Evolutionary conservation across 2,797 vertebrate genomes (phyloP), one percentile per base, ranked within the genome.

Genomic region (Xerus rutilus): DNA sequence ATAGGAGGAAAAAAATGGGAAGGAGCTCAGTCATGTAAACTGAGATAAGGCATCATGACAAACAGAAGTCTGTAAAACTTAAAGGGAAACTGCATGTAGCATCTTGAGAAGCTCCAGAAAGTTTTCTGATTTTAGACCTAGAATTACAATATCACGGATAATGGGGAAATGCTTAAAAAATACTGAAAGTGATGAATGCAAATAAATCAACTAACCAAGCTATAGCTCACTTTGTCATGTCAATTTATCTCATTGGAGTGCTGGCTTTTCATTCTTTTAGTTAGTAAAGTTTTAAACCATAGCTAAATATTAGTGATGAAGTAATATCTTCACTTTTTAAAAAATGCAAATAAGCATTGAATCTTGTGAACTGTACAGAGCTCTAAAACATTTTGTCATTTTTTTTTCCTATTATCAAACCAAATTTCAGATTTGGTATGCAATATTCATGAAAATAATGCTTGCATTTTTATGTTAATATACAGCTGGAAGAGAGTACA

Each of bases 391-490:
- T 79, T 95, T 86, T 97, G 62, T 79, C 32, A 65, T 76, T 73
- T 81, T 96, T 96, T 73, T 35, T 65, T 32, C 47, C 15, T 92
- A 73, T 67, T 76, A 76, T 65, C 39, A 97, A 95, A 74, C 10
- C 2, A 35, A 81, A 95, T 93, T 96, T 91, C 30, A 39, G 32
- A 9, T 28, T 89, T 76, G 35, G n/a, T 20, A 74, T 97, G 32
- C 45, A 97, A 62, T 95, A 88, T 93, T 93, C 82, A 39, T 70
- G 49, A 89, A 96, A 95, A 91, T 59, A 94, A 96, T 84, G 89
- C 79, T 77, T 85, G 30, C 11, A 86, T 93, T 95, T 96, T 96
- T 95, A 96, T 97, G 89, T 93, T 95, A 96, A 94, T 74, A 86
- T 88, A 91, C 79, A 97, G 78, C 91, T 97, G 54, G 91, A 95